A percentile compares a stretch with the other conserved stretches of the same genome.
Evolutionary conservation across 1,140 invertebrate species (phyloP).

Genomic region (Aphidius gifuensis): DNA sequence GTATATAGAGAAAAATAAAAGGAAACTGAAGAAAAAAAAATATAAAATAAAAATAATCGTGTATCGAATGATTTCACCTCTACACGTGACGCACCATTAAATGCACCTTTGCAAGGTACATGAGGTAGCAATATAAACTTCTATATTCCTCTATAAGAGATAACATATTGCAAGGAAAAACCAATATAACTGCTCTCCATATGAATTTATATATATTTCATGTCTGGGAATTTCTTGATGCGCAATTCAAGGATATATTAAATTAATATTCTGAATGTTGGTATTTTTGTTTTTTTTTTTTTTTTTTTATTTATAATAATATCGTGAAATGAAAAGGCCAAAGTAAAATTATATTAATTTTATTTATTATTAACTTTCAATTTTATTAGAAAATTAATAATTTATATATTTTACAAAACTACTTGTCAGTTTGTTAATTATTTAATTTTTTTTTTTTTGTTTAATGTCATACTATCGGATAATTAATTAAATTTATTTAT

Average conservation of each 20-base stretch:
- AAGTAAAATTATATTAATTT: too few relatives aligned
- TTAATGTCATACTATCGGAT: too few relatives aligned
- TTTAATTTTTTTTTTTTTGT: too few relatives aligned
- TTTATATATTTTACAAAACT: too few relatives aligned
- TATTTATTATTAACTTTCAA: too few relatives aligned
- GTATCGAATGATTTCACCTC: constrained; percentile 40
- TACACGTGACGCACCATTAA: constrained; percentile 37
- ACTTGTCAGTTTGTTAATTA: too few relatives aligned
- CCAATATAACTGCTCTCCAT: not conserved
- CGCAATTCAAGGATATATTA: not conserved
- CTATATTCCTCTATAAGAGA: not conserved
- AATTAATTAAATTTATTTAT: too few relatives aligned
- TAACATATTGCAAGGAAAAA: not conserved
- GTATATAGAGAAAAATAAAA: constrained; percentile 9
- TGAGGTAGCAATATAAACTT: constrained; percentile 39
- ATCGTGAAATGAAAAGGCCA: too few relatives aligned
- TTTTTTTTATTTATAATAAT: too few relatives aligned
- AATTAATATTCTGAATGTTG: too few relatives aligned
- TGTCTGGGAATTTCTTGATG: constrained; percentile 1
- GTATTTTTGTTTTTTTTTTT: too few relatives aligned
- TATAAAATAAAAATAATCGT: constrained; percentile 28
- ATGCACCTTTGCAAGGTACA: constrained; percentile 40
- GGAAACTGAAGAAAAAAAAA: not conserved
- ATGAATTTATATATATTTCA: constrained; percentile 9
- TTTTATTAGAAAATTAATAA: too few relatives aligned